Evolutionary conservation across 2,797 vertebrate species (phyloP).

Genomic region (Netta rufina): DNA sequence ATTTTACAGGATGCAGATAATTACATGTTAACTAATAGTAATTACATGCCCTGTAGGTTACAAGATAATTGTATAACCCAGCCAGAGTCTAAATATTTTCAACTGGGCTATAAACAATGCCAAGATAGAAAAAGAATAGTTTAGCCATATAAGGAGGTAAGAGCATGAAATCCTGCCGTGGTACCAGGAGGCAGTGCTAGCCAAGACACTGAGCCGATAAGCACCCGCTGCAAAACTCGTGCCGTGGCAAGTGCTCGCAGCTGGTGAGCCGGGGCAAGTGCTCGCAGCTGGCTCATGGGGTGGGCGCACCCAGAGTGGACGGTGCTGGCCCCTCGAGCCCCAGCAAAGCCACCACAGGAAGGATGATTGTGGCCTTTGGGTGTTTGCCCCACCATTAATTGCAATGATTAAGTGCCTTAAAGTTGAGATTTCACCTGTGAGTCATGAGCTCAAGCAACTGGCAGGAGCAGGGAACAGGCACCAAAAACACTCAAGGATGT

Average conservation of each 20-base stretch:
- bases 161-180: neutral
- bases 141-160: conserved; percentile 60
- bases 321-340: rapidly evolving
- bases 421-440: neutral
- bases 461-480: neutral
- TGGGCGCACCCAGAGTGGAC: neutral
- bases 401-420: neutral
- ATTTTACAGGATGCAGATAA: neutral
- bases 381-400: neutral
- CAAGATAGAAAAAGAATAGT: conserved; percentile 57
- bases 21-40: neutral
- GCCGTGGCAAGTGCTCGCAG: neutral
- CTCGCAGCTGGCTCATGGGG: neutral
- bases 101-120: conserved; percentile 45
- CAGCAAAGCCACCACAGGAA: rapidly evolving
- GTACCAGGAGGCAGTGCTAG: neutral
- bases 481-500: rapidly evolving
- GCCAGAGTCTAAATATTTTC: conserved; percentile 46
- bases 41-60: neutral
- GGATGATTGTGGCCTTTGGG: rapidly evolving
- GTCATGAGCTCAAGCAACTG: neutral
- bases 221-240: neutral
- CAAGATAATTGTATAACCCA: conserved; percentile 3
- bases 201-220: neutral
- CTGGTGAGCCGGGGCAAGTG: rapidly evolving